phyloP scores from a whole-genome alignment of 2,888 invertebrate species.

The Drosophila cognata region DNA sequence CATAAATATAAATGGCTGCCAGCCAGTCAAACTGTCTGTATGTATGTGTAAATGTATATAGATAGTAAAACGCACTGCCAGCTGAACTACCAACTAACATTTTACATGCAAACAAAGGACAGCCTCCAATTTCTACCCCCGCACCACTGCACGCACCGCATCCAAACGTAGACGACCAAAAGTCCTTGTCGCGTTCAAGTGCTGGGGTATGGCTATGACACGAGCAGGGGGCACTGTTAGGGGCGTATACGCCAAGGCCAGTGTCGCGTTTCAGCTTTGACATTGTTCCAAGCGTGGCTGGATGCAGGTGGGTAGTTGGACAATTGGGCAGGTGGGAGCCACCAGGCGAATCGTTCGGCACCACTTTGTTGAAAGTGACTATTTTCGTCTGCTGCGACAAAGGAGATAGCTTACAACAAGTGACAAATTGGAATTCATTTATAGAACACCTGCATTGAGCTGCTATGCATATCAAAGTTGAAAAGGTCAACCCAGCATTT shows the following conservation, averaged over 20 bases:
- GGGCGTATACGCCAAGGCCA: slow-evolving; percentile 53
- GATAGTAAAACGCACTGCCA: slow-evolving; percentile 49
- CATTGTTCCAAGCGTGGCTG: slow-evolving; percentile 36
- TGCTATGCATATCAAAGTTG: slow-evolving; percentile 10
- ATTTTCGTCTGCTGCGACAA: slow-evolving; percentile 18
- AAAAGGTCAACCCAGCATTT: slow-evolving; percentile 2
- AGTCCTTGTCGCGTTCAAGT: slow-evolving; percentile 53
- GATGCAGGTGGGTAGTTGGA: background rate
- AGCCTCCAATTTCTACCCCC: background rate
- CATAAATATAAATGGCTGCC: slow-evolving; percentile 68
- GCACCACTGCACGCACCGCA: slow-evolving; percentile 28
- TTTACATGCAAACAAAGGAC: slow-evolving; percentile 46
- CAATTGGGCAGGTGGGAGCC: slow-evolving; percentile 10
- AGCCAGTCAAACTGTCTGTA: slow-evolving; percentile 35
- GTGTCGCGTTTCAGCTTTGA: slow-evolving; percentile 25
- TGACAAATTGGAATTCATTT: slow-evolving; percentile 56
- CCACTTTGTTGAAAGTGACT: slow-evolving; percentile 27
- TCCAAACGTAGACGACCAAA: slow-evolving; percentile 33
- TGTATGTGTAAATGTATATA: slow-evolving; percentile 25
- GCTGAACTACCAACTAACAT: slow-evolving; percentile 57
- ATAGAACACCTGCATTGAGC: slow-evolving; percentile 25
- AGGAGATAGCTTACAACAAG: slow-evolving; percentile 21
- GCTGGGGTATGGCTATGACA: slow-evolving; percentile 3
- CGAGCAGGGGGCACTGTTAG: background rate
- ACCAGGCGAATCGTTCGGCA: background rate